These are phyloP conservation scores for Mayetiola destructor DNA, from an alignment of 2,888 invertebrate species.

Conservation along the genomic window DNA sequence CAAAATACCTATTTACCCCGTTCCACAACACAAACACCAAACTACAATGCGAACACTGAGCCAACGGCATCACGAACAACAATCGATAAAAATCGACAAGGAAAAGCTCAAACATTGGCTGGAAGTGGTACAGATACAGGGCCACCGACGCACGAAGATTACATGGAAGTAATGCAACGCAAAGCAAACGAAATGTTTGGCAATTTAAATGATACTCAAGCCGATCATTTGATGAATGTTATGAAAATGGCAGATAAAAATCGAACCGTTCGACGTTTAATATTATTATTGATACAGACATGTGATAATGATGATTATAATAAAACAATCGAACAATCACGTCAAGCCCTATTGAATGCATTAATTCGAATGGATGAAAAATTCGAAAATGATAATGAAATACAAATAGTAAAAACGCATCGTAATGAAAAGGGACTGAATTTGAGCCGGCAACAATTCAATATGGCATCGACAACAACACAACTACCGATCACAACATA, in stretches of 20 bases:
- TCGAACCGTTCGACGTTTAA: constrained; percentile 55
- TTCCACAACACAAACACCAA: constrained; percentile 18
- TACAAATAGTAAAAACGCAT: constrained; percentile 21
- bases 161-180: constrained; percentile 47
- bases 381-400: constrained; percentile 25
- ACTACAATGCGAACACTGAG: constrained; percentile 15
- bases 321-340: constrained; percentile 53
- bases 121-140: constrained; percentile 14
- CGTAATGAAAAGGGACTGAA: constrained; percentile 19
- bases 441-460: constrained; percentile 1
- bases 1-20: constrained; percentile 33
- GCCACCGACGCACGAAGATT: constrained; percentile 32
- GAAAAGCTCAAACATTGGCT: too few species aligned
- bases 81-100: constrained; percentile 15
- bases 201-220: constrained; percentile 58
- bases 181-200: constrained; percentile 64
- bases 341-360: constrained; percentile 52
- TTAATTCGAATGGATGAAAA: constrained; percentile 46
- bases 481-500: constrained; percentile 13
- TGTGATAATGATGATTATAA: constrained; percentile 57
- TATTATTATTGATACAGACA: constrained; percentile 61
- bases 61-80: constrained; percentile 20
- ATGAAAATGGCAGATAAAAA: constrained; percentile 71
- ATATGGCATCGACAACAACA: constrained; percentile 18
- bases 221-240: constrained; percentile 57